Conservation (phyloP, 1,140 invertebrate genomes). For the Copidosoma floridanum region DNA sequence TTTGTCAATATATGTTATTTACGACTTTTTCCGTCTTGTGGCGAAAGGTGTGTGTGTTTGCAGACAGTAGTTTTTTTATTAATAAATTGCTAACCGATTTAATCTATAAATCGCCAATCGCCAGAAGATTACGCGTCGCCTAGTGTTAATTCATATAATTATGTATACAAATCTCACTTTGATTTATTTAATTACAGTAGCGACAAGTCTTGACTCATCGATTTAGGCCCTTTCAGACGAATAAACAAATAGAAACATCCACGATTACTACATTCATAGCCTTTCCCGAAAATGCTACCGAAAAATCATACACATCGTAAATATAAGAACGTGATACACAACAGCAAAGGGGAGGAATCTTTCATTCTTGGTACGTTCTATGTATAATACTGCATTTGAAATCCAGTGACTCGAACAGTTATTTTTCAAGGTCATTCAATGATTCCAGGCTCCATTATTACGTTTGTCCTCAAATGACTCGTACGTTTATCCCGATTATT, state of each 20-base stretch:
- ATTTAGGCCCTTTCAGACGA: neutral
- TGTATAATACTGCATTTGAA: conserved; percentile 29
- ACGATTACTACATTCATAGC: conserved; percentile 1
- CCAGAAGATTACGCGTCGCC: conserved; percentile 14
- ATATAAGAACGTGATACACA: conserved; percentile 8
- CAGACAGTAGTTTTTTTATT: conserved; percentile 3
- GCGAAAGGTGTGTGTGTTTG: conserved; percentile 1
- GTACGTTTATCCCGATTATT: too few species aligned
- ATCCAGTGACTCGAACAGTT: conserved; percentile 17
- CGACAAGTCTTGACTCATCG: neutral
- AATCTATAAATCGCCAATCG: conserved; percentile 6
- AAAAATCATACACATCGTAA: too few species aligned
- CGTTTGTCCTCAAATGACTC: too few species aligned
- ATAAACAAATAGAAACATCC: neutral
- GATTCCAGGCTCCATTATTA: too few species aligned
- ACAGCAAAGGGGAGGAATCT: conserved; percentile 11
- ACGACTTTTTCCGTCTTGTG: neutral
- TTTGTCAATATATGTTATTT: conserved; percentile 1
- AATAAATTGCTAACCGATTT: neutral
- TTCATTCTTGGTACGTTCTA: conserved; percentile 10
- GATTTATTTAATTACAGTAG: conserved; percentile 5
- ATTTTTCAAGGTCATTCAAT: too few species aligned
- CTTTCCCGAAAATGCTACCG: neutral
- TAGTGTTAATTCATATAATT: neutral
- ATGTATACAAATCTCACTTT: conserved; percentile 8